A percentile compares a stretch with the other conserved stretches of the same genome.
phyloP scores from a whole-genome alignment of 2,797 vertebrate species.

The Phrynocephalus vlangalii region DNA sequence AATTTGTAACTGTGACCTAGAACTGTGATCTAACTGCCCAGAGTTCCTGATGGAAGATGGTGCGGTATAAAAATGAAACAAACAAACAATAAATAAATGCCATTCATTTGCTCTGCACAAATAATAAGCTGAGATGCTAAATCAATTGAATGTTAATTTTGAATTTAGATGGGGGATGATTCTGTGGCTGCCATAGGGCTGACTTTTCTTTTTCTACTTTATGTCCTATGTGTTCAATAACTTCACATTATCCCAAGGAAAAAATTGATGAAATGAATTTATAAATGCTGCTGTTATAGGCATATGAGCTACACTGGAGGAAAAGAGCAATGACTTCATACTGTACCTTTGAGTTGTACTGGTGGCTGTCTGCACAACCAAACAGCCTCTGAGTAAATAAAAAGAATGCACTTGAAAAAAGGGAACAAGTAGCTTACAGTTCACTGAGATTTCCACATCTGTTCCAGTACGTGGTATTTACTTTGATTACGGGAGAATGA shows the following conservation, averaged over 20 bases:
- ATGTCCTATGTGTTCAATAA: background rate
- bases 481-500: constrained; percentile 70
- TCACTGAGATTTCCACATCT: constrained; percentile 78
- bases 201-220: background rate
- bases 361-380: background rate
- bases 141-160: background rate
- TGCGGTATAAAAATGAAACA: too few relatives aligned
- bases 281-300: background rate
- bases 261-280: background rate
- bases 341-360: background rate
- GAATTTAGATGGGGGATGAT: background rate
- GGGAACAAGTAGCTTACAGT: constrained; percentile 71
- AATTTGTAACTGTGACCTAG: background rate
- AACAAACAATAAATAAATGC: too few relatives aligned
- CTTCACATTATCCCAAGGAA: background rate
- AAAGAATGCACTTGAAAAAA: constrained; percentile 1
- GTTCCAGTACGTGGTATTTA: constrained; percentile 77
- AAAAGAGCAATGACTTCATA: background rate
- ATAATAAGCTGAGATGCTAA: background rate
- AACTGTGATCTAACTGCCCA: background rate
- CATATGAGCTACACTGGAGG: background rate
- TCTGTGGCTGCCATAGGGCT: background rate
- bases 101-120: too few relatives aligned
- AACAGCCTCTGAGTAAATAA: background rate
- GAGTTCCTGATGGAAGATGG: too few relatives aligned